Percentiles rank a stretch among this genome's conserved stretches.
phyloP scores from a whole-genome alignment of 2,888 invertebrate genomes.

The Blomia tropicalis region DNA sequence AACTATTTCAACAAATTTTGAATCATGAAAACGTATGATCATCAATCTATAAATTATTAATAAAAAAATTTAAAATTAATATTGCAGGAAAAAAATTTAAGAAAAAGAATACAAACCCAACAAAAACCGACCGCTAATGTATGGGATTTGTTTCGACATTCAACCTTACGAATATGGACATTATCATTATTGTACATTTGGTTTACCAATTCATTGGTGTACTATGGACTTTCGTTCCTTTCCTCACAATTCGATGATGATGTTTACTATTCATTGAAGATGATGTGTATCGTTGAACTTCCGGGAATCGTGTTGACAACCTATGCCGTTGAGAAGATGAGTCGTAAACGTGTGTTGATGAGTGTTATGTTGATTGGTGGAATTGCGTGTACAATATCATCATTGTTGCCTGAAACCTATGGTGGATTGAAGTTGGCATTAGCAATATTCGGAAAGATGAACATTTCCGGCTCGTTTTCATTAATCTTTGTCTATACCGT shows the following conservation, averaged over 20 bases:
- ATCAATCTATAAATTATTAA: too few species aligned
- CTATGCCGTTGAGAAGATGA: slow-evolving; percentile 65
- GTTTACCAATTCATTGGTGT: slow-evolving; percentile 54
- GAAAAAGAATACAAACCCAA: too few species aligned
- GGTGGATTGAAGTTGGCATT: slow-evolving; percentile 42
- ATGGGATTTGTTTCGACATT: background rate
- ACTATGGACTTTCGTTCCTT: slow-evolving; percentile 59
- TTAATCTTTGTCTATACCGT: slow-evolving; percentile 54
- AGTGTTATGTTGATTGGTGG: slow-evolving; percentile 70
- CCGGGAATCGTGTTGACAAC: slow-evolving; percentile 64
- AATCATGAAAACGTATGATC: background rate
- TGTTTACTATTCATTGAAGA: slow-evolving; percentile 50
- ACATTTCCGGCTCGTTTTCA: slow-evolving; percentile 51
- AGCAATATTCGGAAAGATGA: slow-evolving; percentile 51
- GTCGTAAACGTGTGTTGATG: slow-evolving; percentile 70
- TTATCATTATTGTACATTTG: slow-evolving; percentile 9
- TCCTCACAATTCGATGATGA: slow-evolving; percentile 57
- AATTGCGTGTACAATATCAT: slow-evolving; percentile 64
- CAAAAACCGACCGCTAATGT: too few species aligned
- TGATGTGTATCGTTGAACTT: slow-evolving; percentile 37
- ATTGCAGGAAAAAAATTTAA: too few species aligned
- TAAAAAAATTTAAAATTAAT: background rate
- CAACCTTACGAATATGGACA: slow-evolving; percentile 3
- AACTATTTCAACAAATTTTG: slow-evolving; percentile 2
- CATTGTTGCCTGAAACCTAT: slow-evolving; percentile 59